These are phyloP conservation scores for Cydia strobilella DNA, from an alignment of 1,140 invertebrate species.

Conservation along the genomic window DNA sequence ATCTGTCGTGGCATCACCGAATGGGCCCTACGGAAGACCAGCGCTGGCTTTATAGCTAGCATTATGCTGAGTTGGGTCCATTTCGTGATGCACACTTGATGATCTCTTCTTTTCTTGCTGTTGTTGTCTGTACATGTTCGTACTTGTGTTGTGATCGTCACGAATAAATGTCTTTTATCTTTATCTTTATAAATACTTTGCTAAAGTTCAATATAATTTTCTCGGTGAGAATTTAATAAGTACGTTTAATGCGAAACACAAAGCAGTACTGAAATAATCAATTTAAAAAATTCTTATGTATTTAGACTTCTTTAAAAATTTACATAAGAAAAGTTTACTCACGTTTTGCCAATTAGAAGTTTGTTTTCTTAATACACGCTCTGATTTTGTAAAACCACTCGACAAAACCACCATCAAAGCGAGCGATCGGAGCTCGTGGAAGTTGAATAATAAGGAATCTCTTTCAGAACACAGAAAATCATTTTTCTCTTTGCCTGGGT, in stretches of 20 bases:
- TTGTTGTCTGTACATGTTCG: no score
- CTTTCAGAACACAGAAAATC: slow-evolving; percentile 25
- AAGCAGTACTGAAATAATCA: not conserved
- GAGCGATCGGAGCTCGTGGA: not conserved
- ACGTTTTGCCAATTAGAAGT: slow-evolving; percentile 16
- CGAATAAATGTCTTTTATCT: no score
- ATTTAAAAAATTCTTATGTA: not conserved
- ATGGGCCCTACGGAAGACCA: no score
- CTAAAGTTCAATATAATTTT: no score
- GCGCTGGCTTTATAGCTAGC: no score
- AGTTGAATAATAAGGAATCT: not conserved
- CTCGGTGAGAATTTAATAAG: no score
- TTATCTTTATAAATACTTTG: no score
- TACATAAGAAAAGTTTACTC: not conserved
- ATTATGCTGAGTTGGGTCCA: no score
- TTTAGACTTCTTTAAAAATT: not conserved
- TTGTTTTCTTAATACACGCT: not conserved
- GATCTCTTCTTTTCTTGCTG: no score
- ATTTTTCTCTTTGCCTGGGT: not conserved
- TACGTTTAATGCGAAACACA: not conserved
- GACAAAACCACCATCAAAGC: slow-evolving; percentile 3
- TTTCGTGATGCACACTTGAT: no score
- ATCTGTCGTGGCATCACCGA: no score
- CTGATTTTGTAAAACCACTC: not conserved
- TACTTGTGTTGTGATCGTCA: no score